Evolutionary conservation across 2,797 vertebrate genomes (phyloP).

Genomic region (Numenius phaeopus): DNA sequence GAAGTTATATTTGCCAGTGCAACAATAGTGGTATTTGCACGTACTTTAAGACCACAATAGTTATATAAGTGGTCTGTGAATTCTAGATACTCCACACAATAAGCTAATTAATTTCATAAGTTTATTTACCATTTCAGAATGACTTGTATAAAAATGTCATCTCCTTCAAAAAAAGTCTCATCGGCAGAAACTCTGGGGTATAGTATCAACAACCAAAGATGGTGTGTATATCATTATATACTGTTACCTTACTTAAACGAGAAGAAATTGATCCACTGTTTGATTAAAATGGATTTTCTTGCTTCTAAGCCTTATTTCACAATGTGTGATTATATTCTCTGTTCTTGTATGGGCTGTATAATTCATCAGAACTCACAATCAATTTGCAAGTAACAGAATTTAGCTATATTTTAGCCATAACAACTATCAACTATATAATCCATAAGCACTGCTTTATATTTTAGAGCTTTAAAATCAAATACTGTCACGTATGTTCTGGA

Average conservation of each 20-base stretch:
- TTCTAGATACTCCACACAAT: not conserved
- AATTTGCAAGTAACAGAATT: not conserved
- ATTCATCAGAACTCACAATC: not conserved
- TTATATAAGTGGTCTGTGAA: not conserved
- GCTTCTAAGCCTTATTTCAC: not conserved
- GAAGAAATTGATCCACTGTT: not conserved
- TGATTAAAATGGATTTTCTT: not conserved
- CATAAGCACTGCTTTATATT: not conserved
- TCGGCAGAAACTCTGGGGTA: not conserved
- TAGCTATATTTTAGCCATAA: not conserved
- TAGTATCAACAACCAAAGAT: not conserved
- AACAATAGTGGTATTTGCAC: conserved; percentile 9
- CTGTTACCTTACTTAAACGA: not conserved
- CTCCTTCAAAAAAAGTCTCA: not conserved
- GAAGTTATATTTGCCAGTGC: not conserved
- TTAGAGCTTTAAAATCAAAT: not conserved
- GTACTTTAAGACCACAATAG: not conserved
- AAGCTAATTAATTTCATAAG: not conserved
- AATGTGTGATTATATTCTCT: not conserved
- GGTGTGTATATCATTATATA: not conserved
- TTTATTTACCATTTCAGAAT: conserved; percentile 5
- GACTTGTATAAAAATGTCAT: not conserved
- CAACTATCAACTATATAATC: not conserved
- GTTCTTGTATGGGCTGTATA: not conserved
- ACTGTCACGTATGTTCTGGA: not conserved